Base-by-base conservation (phyloP, 2,797 vertebrate species). In the Vespertilio murinus region DNA sequence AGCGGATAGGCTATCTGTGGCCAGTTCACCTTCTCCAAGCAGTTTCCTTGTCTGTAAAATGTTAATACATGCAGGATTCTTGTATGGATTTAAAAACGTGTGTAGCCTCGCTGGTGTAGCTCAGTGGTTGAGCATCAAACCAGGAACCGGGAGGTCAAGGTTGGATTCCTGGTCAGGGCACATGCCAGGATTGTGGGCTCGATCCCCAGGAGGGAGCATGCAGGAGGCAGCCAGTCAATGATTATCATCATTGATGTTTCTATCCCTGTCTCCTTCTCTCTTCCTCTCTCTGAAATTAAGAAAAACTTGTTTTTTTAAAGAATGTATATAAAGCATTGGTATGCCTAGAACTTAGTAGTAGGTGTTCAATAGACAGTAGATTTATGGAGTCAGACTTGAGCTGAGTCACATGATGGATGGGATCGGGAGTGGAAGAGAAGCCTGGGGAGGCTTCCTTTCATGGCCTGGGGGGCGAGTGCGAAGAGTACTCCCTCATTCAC, bases 1-100 rank as follows among this genome's bases (percentile, higher is more conserved):
- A 47, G 18, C 61, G 69, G n/a, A 61, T 33, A 78, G 40, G 38
- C 14, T 70, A 1, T 73, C 11, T 65, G 35, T 78, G 61, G 54
- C n/a, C 16, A 77, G 3, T 33, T 67, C 14, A 49, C 9, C 22
- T 33, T 65, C 38, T 95, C 42, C 40, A 42, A 83, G 35, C 56
- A 59, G 30, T 77, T 47, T 74, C 14, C 71, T 88, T 85, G 54
- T 85, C 79, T 86, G 8, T 71, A 78, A 91, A 86, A 71, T 94
- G 73, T 93, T 86, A 70, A 45, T 86, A 73, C 3, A 11, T 67
- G 40, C 35, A 78, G 56, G 28, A 65, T 86, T 89, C 35, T 81
- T 35, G 1, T 56, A 35, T 88, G 42, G 9, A 67, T 80, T 81
- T 54, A 61, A 71, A 61, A 69, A 75, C 61, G 2, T 71, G 2